A percentile compares a stretch with the other conserved stretches of the same genome.
Evolutionary conservation across 2,113 vertebrate genomes (phyloP).

Genomic region (Orycteropus afer): DNA sequence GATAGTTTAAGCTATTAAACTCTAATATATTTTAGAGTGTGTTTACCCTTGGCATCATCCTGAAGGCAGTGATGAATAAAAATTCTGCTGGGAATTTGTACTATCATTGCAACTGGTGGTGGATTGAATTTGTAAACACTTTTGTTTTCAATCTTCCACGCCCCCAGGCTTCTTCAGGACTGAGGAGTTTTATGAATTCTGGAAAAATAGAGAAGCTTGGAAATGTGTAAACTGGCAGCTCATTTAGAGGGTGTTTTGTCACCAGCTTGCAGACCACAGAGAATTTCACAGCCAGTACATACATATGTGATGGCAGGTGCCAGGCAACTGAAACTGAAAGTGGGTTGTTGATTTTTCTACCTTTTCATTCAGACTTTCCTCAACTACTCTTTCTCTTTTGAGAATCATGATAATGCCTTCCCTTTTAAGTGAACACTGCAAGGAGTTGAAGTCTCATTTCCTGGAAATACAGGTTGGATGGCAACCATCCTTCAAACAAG

Average conservation of each 20-base stretch:
- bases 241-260: background rate
- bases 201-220: background rate
- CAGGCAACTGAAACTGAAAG: background rate
- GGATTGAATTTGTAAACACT: background rate
- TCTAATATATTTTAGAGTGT: background rate
- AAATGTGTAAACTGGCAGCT: background rate
- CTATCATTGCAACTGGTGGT: background rate
- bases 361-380: constrained; percentile 9
- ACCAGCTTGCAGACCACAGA: background rate
- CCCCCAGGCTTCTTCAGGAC: background rate
- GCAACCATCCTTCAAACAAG: constrained; percentile 37
- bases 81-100: background rate
- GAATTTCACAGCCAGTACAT: background rate
- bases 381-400: background rate
- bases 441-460: constrained; percentile 47
- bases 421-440: background rate
- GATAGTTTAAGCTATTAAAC: background rate
- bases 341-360: background rate
- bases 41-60: background rate
- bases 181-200: background rate
- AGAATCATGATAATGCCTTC: background rate
- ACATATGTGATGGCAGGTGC: background rate
- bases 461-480: constrained; percentile 45
- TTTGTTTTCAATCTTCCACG: background rate
- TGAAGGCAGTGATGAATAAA: background rate